Evolutionary conservation across 2,797 vertebrate genomes (phyloP), one percentile per base, ranked within the genome.

Genomic region (Pseudomugil gertrudae): DNA sequence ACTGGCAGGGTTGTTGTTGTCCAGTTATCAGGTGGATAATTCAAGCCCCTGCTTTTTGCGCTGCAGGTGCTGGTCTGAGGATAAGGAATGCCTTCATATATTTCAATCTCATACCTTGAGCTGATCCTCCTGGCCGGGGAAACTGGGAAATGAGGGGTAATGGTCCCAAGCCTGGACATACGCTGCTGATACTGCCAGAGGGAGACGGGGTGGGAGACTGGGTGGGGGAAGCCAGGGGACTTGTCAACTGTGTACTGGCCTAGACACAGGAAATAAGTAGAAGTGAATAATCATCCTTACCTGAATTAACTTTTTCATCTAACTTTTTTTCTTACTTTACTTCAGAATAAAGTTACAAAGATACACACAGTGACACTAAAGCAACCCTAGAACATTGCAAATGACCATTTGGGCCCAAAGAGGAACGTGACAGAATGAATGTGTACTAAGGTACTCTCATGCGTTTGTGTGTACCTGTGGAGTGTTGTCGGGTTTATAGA

Each of bases 171-270:
- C 96, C 97, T 13, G 96, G 92, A 94, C 97, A 98, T 87, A 98
- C 95, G 0, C 78, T 96, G 94, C 87, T 96, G 84, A 98, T 93
- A 78, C 89, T 98, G 88, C 95, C 95, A 45, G 96, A 96, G 14
- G 96, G 97, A 63, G 97, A 97, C 0, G 97, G 96, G 15, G 96
- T 95, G 32, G 98, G 97, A 76, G 98, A 99, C 81, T 98, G 97
- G 21, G 97, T 95, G 68, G 97, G 97, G 77, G 97, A 99, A 0
- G 95, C 94, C 89, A 97, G 92, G 9, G 97, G 97, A 87, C 96
- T 99, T 77, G 76, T 95, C 91, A 98, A 84, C 82, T 98, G 96
- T 59, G 95, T 95, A 85, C 80, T 95, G 92, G 93, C 95, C 98
- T 99, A 78, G 24, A 88, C 5, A 75, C 27, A 23, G 21, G 30